Evolutionary conservation across 2,888 invertebrate genomes (phyloP).

Genomic region (Sarcophaga carnaria): DNA sequence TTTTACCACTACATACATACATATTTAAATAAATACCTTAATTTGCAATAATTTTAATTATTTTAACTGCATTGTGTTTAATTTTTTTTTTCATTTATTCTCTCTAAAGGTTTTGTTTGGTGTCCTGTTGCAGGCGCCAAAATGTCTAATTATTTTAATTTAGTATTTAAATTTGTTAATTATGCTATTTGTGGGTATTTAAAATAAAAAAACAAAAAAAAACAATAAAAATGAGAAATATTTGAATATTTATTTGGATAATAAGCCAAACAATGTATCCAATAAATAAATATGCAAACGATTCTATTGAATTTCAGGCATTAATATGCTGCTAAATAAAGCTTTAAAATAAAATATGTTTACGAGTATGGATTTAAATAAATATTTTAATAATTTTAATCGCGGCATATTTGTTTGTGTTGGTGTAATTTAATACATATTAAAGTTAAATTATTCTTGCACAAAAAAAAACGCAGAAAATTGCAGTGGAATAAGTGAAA

Average conservation of each 20-base stretch:
- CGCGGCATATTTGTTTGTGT: neutral
- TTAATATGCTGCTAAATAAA: too few relatives aligned
- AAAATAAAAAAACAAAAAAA: neutral
- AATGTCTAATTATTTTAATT: constrained; percentile 54
- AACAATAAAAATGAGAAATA: too few relatives aligned
- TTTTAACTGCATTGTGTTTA: neutral
- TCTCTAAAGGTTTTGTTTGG: neutral
- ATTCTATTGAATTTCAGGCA: too few relatives aligned
- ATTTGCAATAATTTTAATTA: neutral
- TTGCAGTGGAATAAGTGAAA: neutral
- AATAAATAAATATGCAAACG: too few relatives aligned
- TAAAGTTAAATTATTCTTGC: constrained; percentile 9
- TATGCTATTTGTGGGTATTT: constrained; percentile 56
- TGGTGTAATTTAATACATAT: neutral
- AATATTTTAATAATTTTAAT: constrained; percentile 18
- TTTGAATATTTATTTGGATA: too few relatives aligned
- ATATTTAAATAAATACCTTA: too few relatives aligned
- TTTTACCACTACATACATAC: too few relatives aligned
- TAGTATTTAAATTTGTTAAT: constrained; percentile 60
- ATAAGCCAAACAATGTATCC: too few relatives aligned
- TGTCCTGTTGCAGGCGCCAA: neutral
- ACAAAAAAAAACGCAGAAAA: neutral
- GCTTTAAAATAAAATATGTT: too few relatives aligned
- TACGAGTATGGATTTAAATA: neutral
- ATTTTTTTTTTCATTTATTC: neutral